phyloP scores from a whole-genome alignment of 1,140 invertebrate species.

The Lasioglossum albipes region DNA sequence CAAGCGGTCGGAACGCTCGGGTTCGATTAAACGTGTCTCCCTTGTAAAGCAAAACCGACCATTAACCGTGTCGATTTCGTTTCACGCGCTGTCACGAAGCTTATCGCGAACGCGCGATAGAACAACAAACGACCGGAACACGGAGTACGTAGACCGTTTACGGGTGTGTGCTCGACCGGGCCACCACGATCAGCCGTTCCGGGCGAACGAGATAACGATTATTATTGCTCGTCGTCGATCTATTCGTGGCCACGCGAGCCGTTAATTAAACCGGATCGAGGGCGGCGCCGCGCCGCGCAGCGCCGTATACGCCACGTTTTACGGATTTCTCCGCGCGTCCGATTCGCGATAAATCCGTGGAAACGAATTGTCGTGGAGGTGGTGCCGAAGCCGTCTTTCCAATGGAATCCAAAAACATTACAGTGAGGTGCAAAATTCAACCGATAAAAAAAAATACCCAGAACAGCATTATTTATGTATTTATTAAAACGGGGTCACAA shows the following conservation, averaged over 20 bases:
- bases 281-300: neutral
- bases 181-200: neutral
- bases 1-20: neutral
- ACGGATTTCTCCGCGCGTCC: neutral
- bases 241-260: neutral
- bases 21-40: slow-evolving; percentile 38
- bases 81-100: slow-evolving; percentile 45
- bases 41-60: slow-evolving; percentile 31
- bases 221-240: slow-evolving; percentile 20
- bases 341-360: too few relatives aligned
- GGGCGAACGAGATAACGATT: slow-evolving; percentile 13
- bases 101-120: slow-evolving; percentile 36
- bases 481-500: too few relatives aligned
- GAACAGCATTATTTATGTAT: too few relatives aligned
- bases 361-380: too few relatives aligned
- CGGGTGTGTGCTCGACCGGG: too few relatives aligned
- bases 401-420: too few relatives aligned
- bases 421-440: too few relatives aligned
- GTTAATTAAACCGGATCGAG: slow-evolving; percentile 5
- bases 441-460: too few relatives aligned
- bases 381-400: too few relatives aligned
- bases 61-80: slow-evolving; percentile 53
- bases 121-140: slow-evolving; percentile 42
- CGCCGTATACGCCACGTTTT: neutral
- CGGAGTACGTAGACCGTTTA: neutral